These are phyloP conservation scores for Pheosia tremula DNA, from an alignment of 2,888 invertebrate genomes.

Conservation along the genomic window DNA sequence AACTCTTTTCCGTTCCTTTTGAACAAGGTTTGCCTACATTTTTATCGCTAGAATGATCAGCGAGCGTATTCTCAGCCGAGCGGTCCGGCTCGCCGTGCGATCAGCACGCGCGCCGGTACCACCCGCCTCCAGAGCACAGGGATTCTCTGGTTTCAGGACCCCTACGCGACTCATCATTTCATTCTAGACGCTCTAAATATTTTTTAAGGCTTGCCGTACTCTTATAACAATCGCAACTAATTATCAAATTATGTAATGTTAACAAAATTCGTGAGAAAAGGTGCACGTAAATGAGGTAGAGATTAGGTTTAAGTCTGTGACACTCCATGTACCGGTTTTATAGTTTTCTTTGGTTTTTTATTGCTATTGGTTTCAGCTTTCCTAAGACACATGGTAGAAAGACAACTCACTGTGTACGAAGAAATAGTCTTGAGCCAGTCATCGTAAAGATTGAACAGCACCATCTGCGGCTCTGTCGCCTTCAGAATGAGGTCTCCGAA, in stretches of 20 bases:
- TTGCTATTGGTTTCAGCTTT: too few species aligned
- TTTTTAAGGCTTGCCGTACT: too few species aligned
- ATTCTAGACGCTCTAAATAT: constrained; percentile 6
- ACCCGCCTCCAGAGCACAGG: constrained; percentile 71
- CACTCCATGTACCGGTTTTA: too few species aligned
- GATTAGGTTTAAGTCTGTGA: too few species aligned
- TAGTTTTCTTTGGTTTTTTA: too few species aligned
- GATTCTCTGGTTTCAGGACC: constrained; percentile 79
- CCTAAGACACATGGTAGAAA: not conserved
- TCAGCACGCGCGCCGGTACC: constrained; percentile 48
- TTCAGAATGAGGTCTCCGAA: constrained; percentile 99
- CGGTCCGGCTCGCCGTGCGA: constrained; percentile 43
- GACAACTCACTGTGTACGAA: constrained; percentile 93
- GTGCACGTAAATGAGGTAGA: too few species aligned
- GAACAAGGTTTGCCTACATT: too few species aligned
- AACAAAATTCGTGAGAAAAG: too few species aligned
- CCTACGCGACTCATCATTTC: constrained; percentile 80
- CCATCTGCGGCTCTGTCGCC: constrained; percentile 99
- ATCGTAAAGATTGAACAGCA: constrained; percentile 99
- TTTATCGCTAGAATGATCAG: constrained; percentile 51
- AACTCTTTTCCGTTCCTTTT: too few species aligned
- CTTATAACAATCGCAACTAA: too few species aligned
- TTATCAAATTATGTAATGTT: too few species aligned
- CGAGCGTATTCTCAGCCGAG: constrained; percentile 63
- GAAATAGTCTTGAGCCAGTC: constrained; percentile 99